These are phyloP conservation scores for Aelia acuminata DNA, from an alignment of 2,888 invertebrate species.

Conservation along the genomic window DNA sequence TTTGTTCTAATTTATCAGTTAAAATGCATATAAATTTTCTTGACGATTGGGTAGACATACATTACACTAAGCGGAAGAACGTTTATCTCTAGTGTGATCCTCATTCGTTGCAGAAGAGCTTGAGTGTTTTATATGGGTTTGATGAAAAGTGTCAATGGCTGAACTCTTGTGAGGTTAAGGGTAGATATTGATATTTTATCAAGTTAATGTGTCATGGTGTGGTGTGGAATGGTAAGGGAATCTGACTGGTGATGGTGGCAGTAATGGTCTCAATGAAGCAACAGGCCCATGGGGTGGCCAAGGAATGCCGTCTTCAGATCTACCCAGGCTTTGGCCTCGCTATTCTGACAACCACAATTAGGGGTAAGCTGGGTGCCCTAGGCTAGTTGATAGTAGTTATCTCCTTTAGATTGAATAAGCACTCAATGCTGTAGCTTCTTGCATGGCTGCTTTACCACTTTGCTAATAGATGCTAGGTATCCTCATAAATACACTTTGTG, in stretches of 20 bases:
- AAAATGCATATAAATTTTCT: neutral
- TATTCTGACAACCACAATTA: conserved; percentile 52
- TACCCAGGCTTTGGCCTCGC: conserved; percentile 60
- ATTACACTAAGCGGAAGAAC: neutral
- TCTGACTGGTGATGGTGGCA: conserved; percentile 3
- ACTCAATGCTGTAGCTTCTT: conserved; percentile 12
- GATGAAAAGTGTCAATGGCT: neutral
- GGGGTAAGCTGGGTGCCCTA: conserved; percentile 49
- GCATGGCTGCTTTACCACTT: conserved; percentile 15
- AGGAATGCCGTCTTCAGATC: conserved; percentile 57
- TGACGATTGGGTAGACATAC: neutral
- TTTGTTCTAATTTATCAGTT: neutral
- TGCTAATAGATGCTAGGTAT: neutral
- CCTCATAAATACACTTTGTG: neutral
- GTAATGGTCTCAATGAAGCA: conserved; percentile 52
- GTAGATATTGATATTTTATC: neutral
- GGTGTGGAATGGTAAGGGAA: conserved; percentile 24
- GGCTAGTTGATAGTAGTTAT: neutral
- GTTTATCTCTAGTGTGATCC: conserved; percentile 18
- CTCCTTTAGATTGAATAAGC: neutral
- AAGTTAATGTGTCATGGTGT: conserved; percentile 16
- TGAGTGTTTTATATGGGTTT: conserved; percentile 39
- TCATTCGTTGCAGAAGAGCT: conserved; percentile 30
- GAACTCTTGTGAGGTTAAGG: neutral
- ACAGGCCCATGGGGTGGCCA: conserved; percentile 18